phyloP scores from a whole-genome alignment of 2,113 vertebrate genomes.

The Phyllopteryx taeniolatus region DNA sequence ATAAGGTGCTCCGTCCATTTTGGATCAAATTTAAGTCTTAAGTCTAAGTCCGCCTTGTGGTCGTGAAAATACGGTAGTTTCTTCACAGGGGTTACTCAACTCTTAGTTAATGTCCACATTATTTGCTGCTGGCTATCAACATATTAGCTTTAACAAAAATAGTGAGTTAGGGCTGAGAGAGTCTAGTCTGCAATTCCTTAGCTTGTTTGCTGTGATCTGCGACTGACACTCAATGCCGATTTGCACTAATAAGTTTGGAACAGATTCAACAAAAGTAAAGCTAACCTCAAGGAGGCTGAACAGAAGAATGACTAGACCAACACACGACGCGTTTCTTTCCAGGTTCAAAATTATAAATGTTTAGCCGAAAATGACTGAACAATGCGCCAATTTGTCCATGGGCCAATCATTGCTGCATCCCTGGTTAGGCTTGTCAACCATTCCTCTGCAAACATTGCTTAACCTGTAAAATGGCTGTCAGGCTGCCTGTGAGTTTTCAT shows the following conservation, averaged over 20 bases:
- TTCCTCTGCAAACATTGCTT: background rate
- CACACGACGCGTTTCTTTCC: background rate
- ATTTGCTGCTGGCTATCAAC: background rate
- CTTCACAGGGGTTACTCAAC: background rate
- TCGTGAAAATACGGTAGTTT: background rate
- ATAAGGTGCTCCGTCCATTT: too few relatives aligned
- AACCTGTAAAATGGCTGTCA: background rate
- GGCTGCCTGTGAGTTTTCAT: slow-evolving; percentile 1
- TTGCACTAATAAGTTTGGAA: background rate
- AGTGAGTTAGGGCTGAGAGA: background rate
- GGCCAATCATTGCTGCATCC: background rate
- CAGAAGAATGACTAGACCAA: background rate
- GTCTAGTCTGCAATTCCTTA: background rate
- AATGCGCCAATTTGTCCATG: too few relatives aligned
- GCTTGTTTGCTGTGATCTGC: background rate
- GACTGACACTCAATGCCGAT: background rate
- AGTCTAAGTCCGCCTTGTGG: too few relatives aligned
- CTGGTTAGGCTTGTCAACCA: background rate
- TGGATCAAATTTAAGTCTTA: too few relatives aligned
- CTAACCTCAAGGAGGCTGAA: background rate
- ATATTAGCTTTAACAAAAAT: background rate
- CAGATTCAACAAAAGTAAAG: background rate
- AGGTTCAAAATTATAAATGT: background rate
- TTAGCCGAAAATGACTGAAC: background rate
- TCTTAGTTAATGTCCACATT: background rate